Percentiles rank a stretch among this genome's conserved stretches.
phyloP scores from a whole-genome alignment of 1,140 invertebrate genomes.

The Zaprionus camerounensis region DNA sequence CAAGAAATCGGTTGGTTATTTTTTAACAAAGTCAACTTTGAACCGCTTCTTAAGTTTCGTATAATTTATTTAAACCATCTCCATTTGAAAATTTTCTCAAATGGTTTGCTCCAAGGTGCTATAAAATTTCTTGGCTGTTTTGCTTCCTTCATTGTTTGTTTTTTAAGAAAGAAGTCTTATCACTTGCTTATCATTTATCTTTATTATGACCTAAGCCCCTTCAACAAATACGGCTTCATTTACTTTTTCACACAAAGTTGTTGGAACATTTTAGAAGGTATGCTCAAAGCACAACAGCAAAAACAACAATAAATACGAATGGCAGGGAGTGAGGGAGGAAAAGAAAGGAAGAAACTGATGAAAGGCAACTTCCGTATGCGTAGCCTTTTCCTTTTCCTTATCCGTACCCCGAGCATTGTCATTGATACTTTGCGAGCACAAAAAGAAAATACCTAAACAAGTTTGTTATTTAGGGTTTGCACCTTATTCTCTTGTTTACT shows the following conservation, averaged over 20 bases:
- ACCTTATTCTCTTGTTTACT: slow-evolving; percentile 46
- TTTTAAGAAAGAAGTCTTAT: slow-evolving; percentile 64
- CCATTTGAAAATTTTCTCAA: not conserved
- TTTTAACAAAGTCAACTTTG: not conserved
- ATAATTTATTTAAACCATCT: not conserved
- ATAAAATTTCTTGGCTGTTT: not conserved
- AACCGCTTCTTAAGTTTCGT: too few relatives aligned
- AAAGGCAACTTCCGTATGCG: slow-evolving; percentile 76
- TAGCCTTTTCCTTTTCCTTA: slow-evolving; percentile 67
- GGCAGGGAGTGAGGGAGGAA: slow-evolving; percentile 16
- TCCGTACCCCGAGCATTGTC: slow-evolving; percentile 53
- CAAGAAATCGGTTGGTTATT: not conserved
- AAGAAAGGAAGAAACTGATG: slow-evolving; percentile 54
- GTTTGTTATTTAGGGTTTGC: slow-evolving; percentile 79
- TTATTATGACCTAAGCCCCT: slow-evolving; percentile 80
- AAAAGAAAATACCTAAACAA: slow-evolving; percentile 65
- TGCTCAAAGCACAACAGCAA: slow-evolving; percentile 7
- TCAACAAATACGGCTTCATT: slow-evolving; percentile 79
- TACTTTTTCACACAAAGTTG: slow-evolving; percentile 70
- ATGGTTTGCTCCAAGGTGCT: slow-evolving; percentile 5
- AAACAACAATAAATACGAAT: slow-evolving; percentile 36
- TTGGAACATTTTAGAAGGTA: slow-evolving; percentile 35
- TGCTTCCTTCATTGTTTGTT: slow-evolving; percentile 55
- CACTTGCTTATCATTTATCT: slow-evolving; percentile 82
- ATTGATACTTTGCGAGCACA: slow-evolving; percentile 65